Base-by-base conservation (phyloP, 2,113 vertebrate genomes). In the Struthio camelus region DNA sequence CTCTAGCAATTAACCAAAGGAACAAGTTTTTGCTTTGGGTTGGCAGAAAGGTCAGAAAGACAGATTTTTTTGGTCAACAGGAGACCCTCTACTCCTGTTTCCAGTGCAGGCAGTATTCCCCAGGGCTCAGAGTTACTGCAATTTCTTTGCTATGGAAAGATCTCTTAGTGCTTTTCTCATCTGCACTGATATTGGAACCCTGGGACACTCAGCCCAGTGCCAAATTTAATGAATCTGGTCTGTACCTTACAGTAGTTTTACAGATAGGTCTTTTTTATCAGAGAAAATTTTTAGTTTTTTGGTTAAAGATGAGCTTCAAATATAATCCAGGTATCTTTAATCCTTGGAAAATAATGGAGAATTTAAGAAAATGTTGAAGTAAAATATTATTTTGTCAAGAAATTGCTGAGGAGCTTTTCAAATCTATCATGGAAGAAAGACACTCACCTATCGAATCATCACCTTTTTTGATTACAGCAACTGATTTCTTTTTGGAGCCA, bases 251-350 rank as follows among this genome's bases (percentile, higher is more conserved):
- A 46, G 51, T 28, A 70, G 51, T 9, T 22, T 9, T 54, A 50
- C 0, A 36, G 53, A 67, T 28, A 38, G 5, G 4, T 7, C 5
- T 50, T 50, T n/a, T 23, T 23, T 73, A 59, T 10, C 4, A 0
- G 36, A 84, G 14, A 92, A 87, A 72, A 27, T 2, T 53, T 5
- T 20, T 46, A 7, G 3, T 4, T 32, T 75, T 84, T 38, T 71
- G 54, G 46, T 71, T 1, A 8, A 42, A 14, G 10, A 20, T 80
- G 19, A 54, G 15, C 8, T 89, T 66, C 56, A 28, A 82, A 69
- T 76, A 79, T 14, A 8, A 61, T 6, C 2, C 15, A 59, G 15
- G 2, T 36, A 34, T 65, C 15, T 19, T 78, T 89, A 48, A 80
- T 2, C 6, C 23, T 58, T 67, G 16, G 38, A 72, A 88, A 94